Percentiles rank a stretch among this genome's conserved stretches.
phyloP scores from a whole-genome alignment of 2,888 invertebrate genomes.

The Sarcophaga rosellei region DNA sequence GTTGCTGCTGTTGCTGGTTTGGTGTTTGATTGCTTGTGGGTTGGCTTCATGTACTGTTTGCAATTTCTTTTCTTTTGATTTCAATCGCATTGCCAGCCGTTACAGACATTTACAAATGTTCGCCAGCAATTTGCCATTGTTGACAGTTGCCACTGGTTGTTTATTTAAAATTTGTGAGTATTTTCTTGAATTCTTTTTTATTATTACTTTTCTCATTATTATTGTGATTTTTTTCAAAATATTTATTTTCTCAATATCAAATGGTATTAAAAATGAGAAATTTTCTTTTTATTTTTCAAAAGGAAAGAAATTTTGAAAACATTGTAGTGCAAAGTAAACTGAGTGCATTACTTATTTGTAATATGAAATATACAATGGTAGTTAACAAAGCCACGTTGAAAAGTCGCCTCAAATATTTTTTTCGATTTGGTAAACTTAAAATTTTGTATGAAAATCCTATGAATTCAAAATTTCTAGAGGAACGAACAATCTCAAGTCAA shows the following conservation, averaged over 20 bases:
- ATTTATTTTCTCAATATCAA: not conserved
- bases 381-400: no score
- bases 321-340: no score
- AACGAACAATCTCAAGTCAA: no score
- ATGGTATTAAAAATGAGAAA: no score
- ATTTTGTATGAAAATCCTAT: no score
- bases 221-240: not conserved
- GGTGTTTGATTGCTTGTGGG: not conserved
- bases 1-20: not conserved
- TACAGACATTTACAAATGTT: constrained; percentile 65
- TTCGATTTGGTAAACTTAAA: no score
- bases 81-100: constrained; percentile 62
- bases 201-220: constrained; percentile 19
- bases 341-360: no score
- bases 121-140: constrained; percentile 64
- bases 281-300: no score
- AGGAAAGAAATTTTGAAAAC: no score
- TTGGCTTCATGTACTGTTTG: constrained; percentile 23
- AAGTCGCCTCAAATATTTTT: no score
- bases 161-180: constrained; percentile 35
- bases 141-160: constrained; percentile 66
- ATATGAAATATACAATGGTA: no score
- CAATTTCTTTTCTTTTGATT: constrained; percentile 54
- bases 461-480: no score
- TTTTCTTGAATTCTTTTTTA: not conserved